phyloP scores from a whole-genome alignment of 2,888 invertebrate genomes.

The Hypselothyrea guttata region DNA sequence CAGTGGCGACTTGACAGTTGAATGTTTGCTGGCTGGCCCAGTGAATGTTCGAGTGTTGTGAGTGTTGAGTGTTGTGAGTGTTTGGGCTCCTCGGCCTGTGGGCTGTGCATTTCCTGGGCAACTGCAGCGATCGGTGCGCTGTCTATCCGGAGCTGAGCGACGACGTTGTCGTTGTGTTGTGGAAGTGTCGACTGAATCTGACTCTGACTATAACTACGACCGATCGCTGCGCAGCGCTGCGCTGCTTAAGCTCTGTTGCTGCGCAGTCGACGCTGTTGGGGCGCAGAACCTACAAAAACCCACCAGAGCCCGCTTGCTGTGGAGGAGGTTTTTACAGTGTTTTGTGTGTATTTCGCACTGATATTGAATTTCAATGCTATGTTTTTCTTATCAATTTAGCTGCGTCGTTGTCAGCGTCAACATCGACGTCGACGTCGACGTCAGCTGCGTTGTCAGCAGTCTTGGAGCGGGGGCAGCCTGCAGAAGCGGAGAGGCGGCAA shows the following conservation, averaged over 20 bases:
- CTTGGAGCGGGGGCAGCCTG: slow-evolving; percentile 5
- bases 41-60: too few species aligned
- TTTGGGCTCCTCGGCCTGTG: slow-evolving; percentile 21
- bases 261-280: slow-evolving; percentile 32
- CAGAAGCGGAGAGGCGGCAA: neutral
- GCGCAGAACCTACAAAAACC: slow-evolving; percentile 48
- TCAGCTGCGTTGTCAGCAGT: slow-evolving; percentile 15
- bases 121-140: slow-evolving; percentile 36
- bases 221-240: slow-evolving; percentile 27
- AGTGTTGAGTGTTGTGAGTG: slow-evolving; percentile 1
- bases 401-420: slow-evolving; percentile 14
- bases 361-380: slow-evolving; percentile 71
- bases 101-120: slow-evolving; percentile 47
- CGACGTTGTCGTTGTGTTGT: slow-evolving; percentile 61
- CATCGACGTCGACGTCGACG: slow-evolving; percentile 6
- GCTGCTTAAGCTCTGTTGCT: slow-evolving; percentile 11
- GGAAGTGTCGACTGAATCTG: slow-evolving; percentile 42
- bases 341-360: slow-evolving; percentile 65
- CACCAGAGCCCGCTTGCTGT: slow-evolving; percentile 29
- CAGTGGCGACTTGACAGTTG: slow-evolving; percentile 19
- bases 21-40: slow-evolving; percentile 1
- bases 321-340: slow-evolving; percentile 43
- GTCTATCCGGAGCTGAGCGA: slow-evolving; percentile 59
- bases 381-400: slow-evolving; percentile 56
- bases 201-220: slow-evolving; percentile 30